These are phyloP conservation scores for Cynodonichthys magdalenae DNA, from an alignment of 2,797 vertebrate genomes.

Conservation along the genomic window DNA sequence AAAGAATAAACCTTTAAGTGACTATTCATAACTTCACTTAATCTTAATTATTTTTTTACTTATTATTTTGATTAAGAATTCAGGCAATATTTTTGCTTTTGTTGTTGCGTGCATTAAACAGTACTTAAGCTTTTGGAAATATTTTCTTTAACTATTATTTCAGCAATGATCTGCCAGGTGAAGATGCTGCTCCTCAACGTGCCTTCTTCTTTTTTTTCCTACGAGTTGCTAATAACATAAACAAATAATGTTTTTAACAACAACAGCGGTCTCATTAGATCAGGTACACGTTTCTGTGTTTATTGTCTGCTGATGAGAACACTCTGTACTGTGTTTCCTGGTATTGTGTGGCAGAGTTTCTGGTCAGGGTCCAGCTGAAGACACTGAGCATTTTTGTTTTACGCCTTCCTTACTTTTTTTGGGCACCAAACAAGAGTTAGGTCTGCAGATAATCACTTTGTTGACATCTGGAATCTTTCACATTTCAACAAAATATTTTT, in stretches of 20 bases:
- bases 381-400: background rate
- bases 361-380: background rate
- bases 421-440: background rate
- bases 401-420: background rate
- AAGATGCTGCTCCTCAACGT: background rate
- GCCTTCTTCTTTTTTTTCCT: background rate
- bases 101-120: no score
- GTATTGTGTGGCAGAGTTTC: slow-evolving; percentile 2
- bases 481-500: no score
- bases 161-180: background rate
- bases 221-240: slow-evolving; percentile 6
- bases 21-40: no score
- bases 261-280: background rate
- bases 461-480: background rate
- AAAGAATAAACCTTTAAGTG: no score
- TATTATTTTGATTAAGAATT: no score
- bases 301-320: slow-evolving; percentile 7
- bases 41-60: no score
- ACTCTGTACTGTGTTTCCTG: slow-evolving; percentile 5
- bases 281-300: slow-evolving; percentile 1
- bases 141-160: background rate
- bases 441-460: background rate
- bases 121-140: no score
- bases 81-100: no score
- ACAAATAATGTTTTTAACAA: slow-evolving; percentile 6